A percentile compares a stretch with the other conserved stretches of the same genome.
Conservation (phyloP, 2,888 invertebrate species). For the Campaea margaritaria region DNA sequence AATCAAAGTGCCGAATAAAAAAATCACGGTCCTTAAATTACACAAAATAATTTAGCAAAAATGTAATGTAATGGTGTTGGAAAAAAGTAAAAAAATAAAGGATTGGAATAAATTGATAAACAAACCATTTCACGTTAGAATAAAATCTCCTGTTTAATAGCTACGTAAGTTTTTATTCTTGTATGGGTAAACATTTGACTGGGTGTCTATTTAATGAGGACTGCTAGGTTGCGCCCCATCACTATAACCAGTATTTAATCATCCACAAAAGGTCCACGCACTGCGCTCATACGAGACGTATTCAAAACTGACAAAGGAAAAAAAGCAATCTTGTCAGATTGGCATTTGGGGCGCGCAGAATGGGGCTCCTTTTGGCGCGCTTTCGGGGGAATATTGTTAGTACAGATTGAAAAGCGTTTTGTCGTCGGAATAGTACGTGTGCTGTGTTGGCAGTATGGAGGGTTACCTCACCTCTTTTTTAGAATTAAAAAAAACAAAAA, state of each 20-base stretch:
- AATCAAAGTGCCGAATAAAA: no score
- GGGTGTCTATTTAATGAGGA: not conserved
- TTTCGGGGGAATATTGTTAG: constrained; percentile 66
- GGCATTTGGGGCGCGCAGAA: constrained; percentile 80
- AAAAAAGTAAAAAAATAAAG: no score
- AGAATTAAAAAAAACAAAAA: no score
- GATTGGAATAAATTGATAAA: no score
- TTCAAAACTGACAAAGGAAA: constrained; percentile 84
- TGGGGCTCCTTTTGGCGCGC: constrained; percentile 62
- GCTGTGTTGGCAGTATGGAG: constrained; percentile 13
- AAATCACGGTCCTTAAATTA: no score
- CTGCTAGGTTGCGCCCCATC: constrained; percentile 30
- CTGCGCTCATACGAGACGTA: constrained; percentile 70
- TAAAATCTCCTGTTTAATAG: no score
- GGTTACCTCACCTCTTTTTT: not conserved
- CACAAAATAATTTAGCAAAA: no score
- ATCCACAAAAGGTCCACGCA: constrained; percentile 77
- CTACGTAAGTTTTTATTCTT: no score
- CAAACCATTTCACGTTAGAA: no score
- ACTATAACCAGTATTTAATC: constrained; percentile 76
- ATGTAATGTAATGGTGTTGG: no score
- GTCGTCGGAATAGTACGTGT: constrained; percentile 57
- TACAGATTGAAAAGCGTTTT: constrained; percentile 80
- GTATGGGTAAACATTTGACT: no score
- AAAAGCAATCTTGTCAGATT: constrained; percentile 84